These are phyloP conservation scores for Bedellia somnulentella DNA, from an alignment of 2,888 invertebrate species.

Conservation along the genomic window DNA sequence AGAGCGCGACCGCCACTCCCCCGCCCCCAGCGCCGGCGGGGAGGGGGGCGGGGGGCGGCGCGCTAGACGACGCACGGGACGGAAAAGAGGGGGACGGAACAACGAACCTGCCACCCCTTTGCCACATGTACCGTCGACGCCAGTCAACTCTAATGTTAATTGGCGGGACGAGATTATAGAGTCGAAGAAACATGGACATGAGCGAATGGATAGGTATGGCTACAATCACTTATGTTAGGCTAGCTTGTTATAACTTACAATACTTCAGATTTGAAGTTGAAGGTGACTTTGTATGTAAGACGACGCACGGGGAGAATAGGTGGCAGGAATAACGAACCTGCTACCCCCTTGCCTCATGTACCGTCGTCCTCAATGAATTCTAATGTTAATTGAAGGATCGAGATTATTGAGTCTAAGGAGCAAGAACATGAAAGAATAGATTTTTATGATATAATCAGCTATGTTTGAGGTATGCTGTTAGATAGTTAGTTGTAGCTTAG, in stretches of 20 bases:
- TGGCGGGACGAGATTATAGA: constrained; percentile 54
- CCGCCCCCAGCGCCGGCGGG: constrained; percentile 15
- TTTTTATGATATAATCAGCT: too few relatives aligned
- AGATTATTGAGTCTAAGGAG: constrained; percentile 48
- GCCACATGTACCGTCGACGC: constrained; percentile 14
- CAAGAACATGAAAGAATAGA: constrained; percentile 20
- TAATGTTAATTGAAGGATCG: constrained; percentile 43
- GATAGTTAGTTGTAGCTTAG: too few relatives aligned
- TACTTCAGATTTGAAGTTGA: too few relatives aligned
- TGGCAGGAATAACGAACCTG: constrained; percentile 7
- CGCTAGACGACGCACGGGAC: constrained; percentile 14
- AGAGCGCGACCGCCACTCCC: constrained; percentile 34
- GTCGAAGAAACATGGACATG: constrained; percentile 36
- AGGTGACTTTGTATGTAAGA: too few relatives aligned
- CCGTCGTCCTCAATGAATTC: constrained; percentile 20
- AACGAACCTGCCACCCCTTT: constrained; percentile 14
- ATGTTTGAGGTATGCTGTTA: too few relatives aligned
- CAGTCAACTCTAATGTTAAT: constrained; percentile 26
- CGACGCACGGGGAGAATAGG: constrained; percentile 10
- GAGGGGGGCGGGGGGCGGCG: constrained; percentile 13
- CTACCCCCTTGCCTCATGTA: constrained; percentile 16
- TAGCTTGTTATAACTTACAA: too few relatives aligned
- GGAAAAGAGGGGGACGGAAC: constrained; percentile 1
- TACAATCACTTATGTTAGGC: too few relatives aligned
- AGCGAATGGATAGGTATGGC: constrained; percentile 11